Percentiles rank a stretch among this genome's conserved stretches.
Conservation (phyloP, 2,888 invertebrate genomes). For the Hololepta plana region DNA sequence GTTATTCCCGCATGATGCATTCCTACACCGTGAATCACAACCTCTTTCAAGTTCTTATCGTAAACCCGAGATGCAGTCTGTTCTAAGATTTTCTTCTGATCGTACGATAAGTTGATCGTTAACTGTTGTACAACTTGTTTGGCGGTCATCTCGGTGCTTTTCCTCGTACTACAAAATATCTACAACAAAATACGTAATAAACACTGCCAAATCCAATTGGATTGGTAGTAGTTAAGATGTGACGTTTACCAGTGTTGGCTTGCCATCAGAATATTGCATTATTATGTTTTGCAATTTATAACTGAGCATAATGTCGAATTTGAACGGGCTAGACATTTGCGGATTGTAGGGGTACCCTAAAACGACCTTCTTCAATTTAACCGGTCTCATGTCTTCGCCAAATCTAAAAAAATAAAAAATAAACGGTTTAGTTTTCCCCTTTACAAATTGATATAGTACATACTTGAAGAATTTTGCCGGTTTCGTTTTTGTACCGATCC, state of each 20-base stretch:
- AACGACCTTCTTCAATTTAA: slow-evolving; percentile 51
- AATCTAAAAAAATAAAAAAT: slow-evolving; percentile 31
- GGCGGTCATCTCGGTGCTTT: slow-evolving; percentile 52
- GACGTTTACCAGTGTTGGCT: slow-evolving; percentile 46
- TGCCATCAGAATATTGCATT: slow-evolving; percentile 48
- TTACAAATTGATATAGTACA: slow-evolving; percentile 9
- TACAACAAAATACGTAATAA: slow-evolving; percentile 15
- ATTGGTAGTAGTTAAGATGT: slow-evolving; percentile 1
- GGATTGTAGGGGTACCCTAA: slow-evolving; percentile 45
- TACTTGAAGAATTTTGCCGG: slow-evolving; percentile 37
- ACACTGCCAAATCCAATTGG: not conserved
- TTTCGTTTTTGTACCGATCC: slow-evolving; percentile 37
- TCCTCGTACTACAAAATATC: slow-evolving; percentile 65
- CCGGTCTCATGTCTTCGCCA: slow-evolving; percentile 54
- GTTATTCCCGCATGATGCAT: slow-evolving; percentile 65
- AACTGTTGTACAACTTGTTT: slow-evolving; percentile 40
- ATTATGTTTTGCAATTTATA: slow-evolving; percentile 54
- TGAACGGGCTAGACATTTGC: slow-evolving; percentile 40
- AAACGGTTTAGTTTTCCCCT: not conserved
- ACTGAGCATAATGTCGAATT: slow-evolving; percentile 59
- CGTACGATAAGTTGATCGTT: slow-evolving; percentile 28
- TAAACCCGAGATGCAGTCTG: slow-evolving; percentile 15
- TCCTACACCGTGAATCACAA: slow-evolving; percentile 45
- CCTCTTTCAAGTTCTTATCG: slow-evolving; percentile 17
- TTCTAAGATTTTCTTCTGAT: slow-evolving; percentile 34